Percentiles rank a stretch among this genome's conserved stretches.
Conservation (phyloP, 2,113 vertebrate species). For the Mobula hypostoma region DNA sequence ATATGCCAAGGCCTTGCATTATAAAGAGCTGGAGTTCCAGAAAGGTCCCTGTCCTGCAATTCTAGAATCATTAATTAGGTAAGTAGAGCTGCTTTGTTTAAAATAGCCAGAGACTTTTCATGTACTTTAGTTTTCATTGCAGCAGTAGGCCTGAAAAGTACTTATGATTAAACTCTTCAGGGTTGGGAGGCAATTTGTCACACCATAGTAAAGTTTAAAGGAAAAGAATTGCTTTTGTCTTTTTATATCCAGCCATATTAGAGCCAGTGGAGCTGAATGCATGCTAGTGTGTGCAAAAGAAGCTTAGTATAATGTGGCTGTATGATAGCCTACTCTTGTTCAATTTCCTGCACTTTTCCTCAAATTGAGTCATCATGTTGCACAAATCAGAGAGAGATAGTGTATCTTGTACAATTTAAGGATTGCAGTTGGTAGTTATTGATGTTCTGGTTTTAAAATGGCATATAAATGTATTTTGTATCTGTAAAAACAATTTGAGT, state of each 20-base stretch:
- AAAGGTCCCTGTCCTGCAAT: slow-evolving; percentile 89
- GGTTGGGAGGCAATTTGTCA: no score
- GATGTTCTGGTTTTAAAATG: not conserved
- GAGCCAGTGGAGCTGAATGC: not conserved
- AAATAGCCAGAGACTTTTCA: not conserved
- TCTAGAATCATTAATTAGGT: slow-evolving; percentile 97
- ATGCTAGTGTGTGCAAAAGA: no score
- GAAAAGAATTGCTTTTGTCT: not conserved
- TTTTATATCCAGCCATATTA: not conserved
- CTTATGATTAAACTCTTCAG: not conserved
- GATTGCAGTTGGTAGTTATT: not conserved
- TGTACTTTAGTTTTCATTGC: not conserved
- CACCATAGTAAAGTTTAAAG: not conserved
- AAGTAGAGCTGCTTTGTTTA: slow-evolving; percentile 46
- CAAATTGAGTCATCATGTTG: not conserved
- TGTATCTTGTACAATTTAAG: not conserved
- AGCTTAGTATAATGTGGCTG: not conserved
- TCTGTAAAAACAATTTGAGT: not conserved
- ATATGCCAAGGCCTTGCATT: slow-evolving; percentile 94
- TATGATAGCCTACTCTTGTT: not conserved
- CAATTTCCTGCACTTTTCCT: not conserved
- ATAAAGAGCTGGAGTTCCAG: slow-evolving; percentile 98
- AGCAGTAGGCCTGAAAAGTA: not conserved
- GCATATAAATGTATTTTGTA: not conserved
- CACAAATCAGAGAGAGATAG: not conserved